phyloP scores from a whole-genome alignment of 2,888 invertebrate genomes.

The Lydus trimaculatus region DNA sequence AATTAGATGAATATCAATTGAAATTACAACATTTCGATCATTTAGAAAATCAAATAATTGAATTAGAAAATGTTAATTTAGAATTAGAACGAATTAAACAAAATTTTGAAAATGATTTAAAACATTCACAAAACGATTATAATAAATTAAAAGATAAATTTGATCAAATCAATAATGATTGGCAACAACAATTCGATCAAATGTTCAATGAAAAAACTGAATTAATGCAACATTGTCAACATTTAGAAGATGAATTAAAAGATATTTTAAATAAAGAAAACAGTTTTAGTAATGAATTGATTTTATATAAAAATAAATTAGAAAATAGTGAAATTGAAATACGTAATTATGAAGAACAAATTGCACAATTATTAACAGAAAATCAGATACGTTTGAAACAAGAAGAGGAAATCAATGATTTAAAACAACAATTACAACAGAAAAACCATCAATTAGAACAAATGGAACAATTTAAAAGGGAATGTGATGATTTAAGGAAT shows the following conservation, averaged over 20 bases:
- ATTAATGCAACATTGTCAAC: constrained; percentile 54
- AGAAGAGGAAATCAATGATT: constrained; percentile 38
- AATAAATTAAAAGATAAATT: constrained; percentile 61
- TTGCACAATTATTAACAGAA: constrained; percentile 3
- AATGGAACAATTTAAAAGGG: constrained; percentile 28
- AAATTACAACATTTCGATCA: constrained; percentile 42
- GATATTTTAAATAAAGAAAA: constrained; percentile 40
- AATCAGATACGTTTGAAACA: constrained; percentile 13
- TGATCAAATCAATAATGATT: constrained; percentile 63
- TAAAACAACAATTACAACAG: constrained; percentile 36
- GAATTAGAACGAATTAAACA: constrained; percentile 62
- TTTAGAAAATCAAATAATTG: constrained; percentile 35
- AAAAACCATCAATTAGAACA: constrained; percentile 19
- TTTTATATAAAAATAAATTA: constrained; percentile 25
- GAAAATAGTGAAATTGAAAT: constrained; percentile 24
- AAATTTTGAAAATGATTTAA: constrained; percentile 63
- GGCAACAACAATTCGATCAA: constrained; percentile 59
- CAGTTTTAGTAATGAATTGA: constrained; percentile 25
- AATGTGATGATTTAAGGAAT: constrained; percentile 29
- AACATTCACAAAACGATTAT: constrained; percentile 57
- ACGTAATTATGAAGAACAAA: constrained; percentile 24
- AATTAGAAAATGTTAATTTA: constrained; percentile 62
- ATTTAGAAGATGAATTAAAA: constrained; percentile 59
- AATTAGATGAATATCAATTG: constrained; percentile 44
- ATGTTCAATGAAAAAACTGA: constrained; percentile 54